Percentiles rank a stretch among this genome's conserved stretches.
Conservation (phyloP, 2,797 vertebrate species). For the Danio jaintianensis region DNA sequence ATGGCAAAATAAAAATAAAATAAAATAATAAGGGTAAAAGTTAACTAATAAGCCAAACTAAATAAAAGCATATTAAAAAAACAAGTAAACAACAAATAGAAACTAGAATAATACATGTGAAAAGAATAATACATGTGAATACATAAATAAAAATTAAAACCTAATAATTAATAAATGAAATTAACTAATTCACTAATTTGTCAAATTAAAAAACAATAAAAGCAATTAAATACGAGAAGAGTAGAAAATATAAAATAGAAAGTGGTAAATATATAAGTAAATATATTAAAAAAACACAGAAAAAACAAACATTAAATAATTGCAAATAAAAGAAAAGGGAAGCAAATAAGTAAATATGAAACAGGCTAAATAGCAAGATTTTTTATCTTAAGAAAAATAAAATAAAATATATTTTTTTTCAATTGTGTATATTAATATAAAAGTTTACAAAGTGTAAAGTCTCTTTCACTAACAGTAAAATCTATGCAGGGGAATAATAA, state of each 20-base stretch:
- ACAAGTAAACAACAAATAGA: too few species aligned
- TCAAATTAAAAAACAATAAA: too few species aligned
- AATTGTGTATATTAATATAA: too few species aligned
- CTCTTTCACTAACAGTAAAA: neutral
- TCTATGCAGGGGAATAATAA: neutral
- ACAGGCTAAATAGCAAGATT: too few species aligned
- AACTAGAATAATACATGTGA: neutral
- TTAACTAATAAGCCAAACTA: neutral
- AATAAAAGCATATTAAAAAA: neutral
- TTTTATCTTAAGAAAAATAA: neutral
- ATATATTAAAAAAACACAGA: too few species aligned
- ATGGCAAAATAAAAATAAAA: slow-evolving; percentile 15
- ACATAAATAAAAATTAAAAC: neutral
- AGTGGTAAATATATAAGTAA: too few species aligned
- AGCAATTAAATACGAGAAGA: too few species aligned
- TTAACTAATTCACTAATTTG: too few species aligned
- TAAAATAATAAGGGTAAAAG: neutral
- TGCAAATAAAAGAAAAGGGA: too few species aligned
- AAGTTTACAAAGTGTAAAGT: neutral
- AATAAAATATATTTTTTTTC: neutral
- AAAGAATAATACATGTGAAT: neutral
- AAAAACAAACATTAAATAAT: neutral
- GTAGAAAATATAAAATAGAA: too few species aligned
- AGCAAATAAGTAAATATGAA: too few species aligned
- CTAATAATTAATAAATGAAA: neutral